Conservation (phyloP, 2,797 vertebrate genomes). For the Chelonia mydas region DNA sequence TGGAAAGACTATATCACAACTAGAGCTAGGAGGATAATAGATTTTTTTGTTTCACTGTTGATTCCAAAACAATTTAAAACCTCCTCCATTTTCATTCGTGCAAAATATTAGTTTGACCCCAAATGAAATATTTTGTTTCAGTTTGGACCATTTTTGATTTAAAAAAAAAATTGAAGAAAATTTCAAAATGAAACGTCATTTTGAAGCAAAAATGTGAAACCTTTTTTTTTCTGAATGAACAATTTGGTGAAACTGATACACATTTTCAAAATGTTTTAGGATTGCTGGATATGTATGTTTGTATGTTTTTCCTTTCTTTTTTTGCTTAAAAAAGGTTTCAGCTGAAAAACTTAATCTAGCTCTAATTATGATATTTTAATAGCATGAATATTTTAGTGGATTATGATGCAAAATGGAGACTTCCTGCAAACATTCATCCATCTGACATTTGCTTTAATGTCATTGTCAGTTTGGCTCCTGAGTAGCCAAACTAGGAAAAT, state of each 20-base stretch:
- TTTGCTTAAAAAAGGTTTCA: neutral
- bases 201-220: no score
- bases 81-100: neutral
- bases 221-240: neutral
- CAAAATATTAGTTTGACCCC: neutral
- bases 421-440: neutral
- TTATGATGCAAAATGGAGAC: neutral
- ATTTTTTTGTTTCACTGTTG: neutral
- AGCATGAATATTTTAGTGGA: neutral
- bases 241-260: neutral
- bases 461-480: neutral
- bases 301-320: neutral
- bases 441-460: slow-evolving; percentile 3
- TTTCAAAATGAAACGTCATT: neutral
- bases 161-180: neutral
- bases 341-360: neutral
- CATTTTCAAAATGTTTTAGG: neutral
- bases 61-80: neutral
- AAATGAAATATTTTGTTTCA: neutral
- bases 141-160: neutral
- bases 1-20: neutral
- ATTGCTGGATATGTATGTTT: neutral
- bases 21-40: neutral
- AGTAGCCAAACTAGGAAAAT: neutral
- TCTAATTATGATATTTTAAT: neutral